Base-by-base conservation (phyloP, 2,113 vertebrate species). In the Corythaeola cristata region DNA sequence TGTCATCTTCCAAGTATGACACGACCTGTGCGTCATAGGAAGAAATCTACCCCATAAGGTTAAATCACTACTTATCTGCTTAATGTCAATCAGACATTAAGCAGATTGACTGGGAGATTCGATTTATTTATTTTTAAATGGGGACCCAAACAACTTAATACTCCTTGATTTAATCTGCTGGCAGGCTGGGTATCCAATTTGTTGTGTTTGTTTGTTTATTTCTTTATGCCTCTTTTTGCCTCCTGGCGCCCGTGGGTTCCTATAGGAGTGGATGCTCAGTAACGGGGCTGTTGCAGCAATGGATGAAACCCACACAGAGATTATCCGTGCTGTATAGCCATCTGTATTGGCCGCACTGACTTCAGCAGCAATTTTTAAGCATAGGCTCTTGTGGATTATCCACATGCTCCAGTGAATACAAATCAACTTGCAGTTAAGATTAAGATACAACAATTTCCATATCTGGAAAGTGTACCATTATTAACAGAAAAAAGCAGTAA, bases 101-200 rank as follows among this genome's bases (percentile, higher is more conserved):
- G 95, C 96, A 96, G 96, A 96, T 97, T 97, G 91, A 92, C 67
- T 55, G 74, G 85, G 93, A 93, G 94, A 95, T 41, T 96, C 23
- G 0, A 79, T 95, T 89, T 93, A 90, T 96, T 97, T 91, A 79
- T 95, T 95, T 96, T 96, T 74, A 97, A 96, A 96, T 77, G 78
- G 94, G 91, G 93, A 96, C 87, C 91, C 92, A 95, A 97, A 96
- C 94, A 93, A 95, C 74, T 96, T 97, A 95, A 95, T 97, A 85
- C 91, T 95, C 84, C 78, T 80, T 39, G 81, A 39, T 78, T 91
- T 97, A 96, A 96, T 96, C 96, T 88, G 47, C 87, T 56, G 71
- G 50, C 21, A 15, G 89, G 26, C 91, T 26, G 78, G 12, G n/a
- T 67, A 88, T 93, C 95, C 74, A 88, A 76, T 97, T 96, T 68